These are phyloP conservation scores for Acanthurus tractus DNA, from an alignment of 2,797 vertebrate genomes.

Conservation along the genomic window DNA sequence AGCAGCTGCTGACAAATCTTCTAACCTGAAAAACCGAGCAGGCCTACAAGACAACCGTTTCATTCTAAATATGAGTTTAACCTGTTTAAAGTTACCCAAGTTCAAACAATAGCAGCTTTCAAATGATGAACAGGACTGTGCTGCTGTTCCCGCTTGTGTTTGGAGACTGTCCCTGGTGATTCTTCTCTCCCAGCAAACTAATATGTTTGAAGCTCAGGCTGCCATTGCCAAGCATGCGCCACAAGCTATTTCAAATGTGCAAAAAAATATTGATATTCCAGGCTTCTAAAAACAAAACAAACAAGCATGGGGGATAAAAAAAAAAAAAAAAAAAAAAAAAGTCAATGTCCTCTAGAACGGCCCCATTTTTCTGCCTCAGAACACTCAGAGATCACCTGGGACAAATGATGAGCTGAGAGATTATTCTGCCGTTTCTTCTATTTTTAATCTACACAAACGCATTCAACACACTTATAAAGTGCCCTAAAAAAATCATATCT, in stretches of 20 bases:
- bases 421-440: slow-evolving; percentile 54
- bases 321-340: slow-evolving; percentile 53
- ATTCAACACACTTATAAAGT: not conserved
- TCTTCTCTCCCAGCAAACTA: slow-evolving; percentile 80
- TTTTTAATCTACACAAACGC: slow-evolving; percentile 48
- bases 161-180: slow-evolving; percentile 78
- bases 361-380: slow-evolving; percentile 71
- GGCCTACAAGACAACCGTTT: slow-evolving; percentile 63
- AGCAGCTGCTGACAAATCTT: slow-evolving; percentile 70
- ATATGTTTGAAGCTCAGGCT: slow-evolving; percentile 86
- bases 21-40: slow-evolving; percentile 59
- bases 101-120: slow-evolving; percentile 79
- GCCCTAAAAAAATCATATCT: slow-evolving; percentile 7
- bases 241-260: slow-evolving; percentile 84
- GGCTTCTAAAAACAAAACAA: slow-evolving; percentile 84
- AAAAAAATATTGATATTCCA: slow-evolving; percentile 84
- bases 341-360: slow-evolving; percentile 73
- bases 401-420: slow-evolving; percentile 66
- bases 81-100: slow-evolving; percentile 78
- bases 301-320: slow-evolving; percentile 40
- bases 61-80: slow-evolving; percentile 81
- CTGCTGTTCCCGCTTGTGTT: slow-evolving; percentile 75
- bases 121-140: slow-evolving; percentile 75
- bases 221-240: slow-evolving; percentile 81
- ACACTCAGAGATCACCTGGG: slow-evolving; percentile 72